Percentiles rank a stretch among this genome's conserved stretches.
Evolutionary conservation across 2,797 vertebrate species (phyloP).

Genomic region (Rhinella marina): DNA sequence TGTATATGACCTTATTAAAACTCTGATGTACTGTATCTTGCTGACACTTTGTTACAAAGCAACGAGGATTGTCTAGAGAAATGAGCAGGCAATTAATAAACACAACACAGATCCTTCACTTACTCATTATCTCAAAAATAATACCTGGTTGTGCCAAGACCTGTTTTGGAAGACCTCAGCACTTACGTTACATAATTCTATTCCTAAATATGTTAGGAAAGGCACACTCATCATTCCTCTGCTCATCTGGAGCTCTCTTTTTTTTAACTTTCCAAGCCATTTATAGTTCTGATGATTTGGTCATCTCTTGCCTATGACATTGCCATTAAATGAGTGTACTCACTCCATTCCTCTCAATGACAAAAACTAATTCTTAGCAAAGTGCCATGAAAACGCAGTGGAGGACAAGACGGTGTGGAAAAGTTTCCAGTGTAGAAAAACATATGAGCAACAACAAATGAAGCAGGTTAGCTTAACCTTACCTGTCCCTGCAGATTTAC

Average conservation of each 20-base stretch:
- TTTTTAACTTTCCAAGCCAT: background rate
- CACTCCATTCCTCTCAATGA: background rate
- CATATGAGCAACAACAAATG: conserved; percentile 44
- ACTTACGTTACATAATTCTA: conserved; percentile 37
- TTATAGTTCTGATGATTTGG: conserved; percentile 28
- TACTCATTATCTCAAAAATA: conserved; percentile 54
- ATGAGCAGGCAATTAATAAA: conserved; percentile 51
- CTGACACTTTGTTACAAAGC: conserved; percentile 57
- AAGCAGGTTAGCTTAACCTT: conserved; percentile 52
- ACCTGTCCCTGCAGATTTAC: conserved; percentile 55
- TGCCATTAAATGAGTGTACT: background rate
- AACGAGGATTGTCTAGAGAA: conserved; percentile 44
- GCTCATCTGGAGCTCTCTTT: background rate
- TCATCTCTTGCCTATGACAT: background rate
- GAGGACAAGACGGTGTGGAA: conserved; percentile 41
- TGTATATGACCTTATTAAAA: conserved; percentile 42
- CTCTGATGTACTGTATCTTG: conserved; percentile 52
- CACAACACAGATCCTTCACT: conserved; percentile 33
- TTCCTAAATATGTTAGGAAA: conserved; percentile 37
- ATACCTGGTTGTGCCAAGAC: conserved; percentile 36
- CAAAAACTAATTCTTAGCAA: background rate
- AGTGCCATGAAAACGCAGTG: conserved; percentile 30
- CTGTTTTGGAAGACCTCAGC: conserved; percentile 37
- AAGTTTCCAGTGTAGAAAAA: conserved; percentile 37
- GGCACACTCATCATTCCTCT: conserved; percentile 27